Conservation (phyloP, 2,888 invertebrate species). For the Eristalis arbustorum region DNA sequence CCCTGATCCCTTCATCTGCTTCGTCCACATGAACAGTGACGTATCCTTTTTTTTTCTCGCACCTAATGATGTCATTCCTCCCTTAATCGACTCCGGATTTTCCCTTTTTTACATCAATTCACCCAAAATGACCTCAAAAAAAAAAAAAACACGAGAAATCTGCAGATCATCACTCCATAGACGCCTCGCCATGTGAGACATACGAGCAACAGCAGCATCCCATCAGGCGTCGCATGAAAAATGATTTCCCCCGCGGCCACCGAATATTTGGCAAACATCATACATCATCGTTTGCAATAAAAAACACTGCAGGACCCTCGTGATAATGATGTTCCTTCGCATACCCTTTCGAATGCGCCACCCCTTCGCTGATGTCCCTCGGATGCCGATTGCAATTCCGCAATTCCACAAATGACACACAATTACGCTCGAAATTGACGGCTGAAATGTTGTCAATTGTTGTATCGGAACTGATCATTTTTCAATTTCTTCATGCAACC, state of each 20-base stretch:
- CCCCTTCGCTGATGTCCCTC: slow-evolving; percentile 21
- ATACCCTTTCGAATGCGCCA: slow-evolving; percentile 41
- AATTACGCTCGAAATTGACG: slow-evolving; percentile 68
- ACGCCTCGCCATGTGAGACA: slow-evolving; percentile 30
- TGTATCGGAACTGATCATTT: slow-evolving; percentile 65
- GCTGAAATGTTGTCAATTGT: slow-evolving; percentile 67
- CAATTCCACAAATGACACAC: slow-evolving; percentile 65
- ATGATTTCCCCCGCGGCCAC: slow-evolving; percentile 36
- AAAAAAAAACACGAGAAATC: slow-evolving; percentile 4
- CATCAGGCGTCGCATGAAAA: slow-evolving; percentile 50
- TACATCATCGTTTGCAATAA: slow-evolving; percentile 65
- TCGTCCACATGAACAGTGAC: not conserved
- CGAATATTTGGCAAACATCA: slow-evolving; percentile 54
- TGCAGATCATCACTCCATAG: slow-evolving; percentile 49
- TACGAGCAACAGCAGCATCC: slow-evolving; percentile 35
- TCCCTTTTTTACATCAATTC: not conserved
- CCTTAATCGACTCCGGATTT: not conserved
- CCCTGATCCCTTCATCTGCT: not conserved
- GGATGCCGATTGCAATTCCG: slow-evolving; percentile 17
- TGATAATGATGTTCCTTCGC: slow-evolving; percentile 55
- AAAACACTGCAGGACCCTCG: slow-evolving; percentile 31
- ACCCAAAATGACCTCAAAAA: not conserved
- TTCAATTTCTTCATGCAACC: slow-evolving; percentile 40
- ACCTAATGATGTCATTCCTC: not conserved
- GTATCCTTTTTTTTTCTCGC: not conserved